Evolutionary conservation across 2,113 vertebrate genomes (phyloP).

Genomic region (Heterocephalus glaber): DNA sequence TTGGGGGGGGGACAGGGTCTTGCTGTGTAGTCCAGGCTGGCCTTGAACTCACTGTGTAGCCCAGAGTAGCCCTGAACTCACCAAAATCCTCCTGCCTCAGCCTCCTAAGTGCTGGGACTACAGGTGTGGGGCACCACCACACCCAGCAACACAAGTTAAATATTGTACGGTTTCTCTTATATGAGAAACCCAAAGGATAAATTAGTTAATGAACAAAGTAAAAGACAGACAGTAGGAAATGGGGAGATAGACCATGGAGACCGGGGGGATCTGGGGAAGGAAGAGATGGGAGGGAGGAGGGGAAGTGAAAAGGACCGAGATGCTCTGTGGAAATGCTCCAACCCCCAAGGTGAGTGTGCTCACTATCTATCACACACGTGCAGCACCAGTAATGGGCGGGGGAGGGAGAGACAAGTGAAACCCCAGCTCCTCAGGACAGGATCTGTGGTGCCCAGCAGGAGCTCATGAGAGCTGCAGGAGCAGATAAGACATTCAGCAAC

Average conservation of each 20-base stretch:
- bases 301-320: neutral
- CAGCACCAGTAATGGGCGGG: neutral
- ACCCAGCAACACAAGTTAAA: neutral
- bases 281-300: neutral
- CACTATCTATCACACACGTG: too few species aligned
- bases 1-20: neutral
- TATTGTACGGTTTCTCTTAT: neutral
- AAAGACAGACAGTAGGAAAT: neutral
- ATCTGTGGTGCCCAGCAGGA: neutral
- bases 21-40: neutral
- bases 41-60: neutral
- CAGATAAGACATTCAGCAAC: neutral
- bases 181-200: neutral
- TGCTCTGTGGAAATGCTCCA: accelerated
- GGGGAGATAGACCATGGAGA: neutral
- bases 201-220: neutral
- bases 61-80: neutral
- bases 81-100: neutral
- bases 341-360: accelerated
- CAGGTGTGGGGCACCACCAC: neutral
- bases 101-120: neutral
- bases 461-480: neutral
- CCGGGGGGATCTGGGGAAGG: neutral
- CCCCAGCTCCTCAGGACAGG: neutral
- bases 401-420: neutral